These are phyloP conservation scores for Drosophila triauraria DNA, from an alignment of 1,140 invertebrate species.

Conservation along the genomic window DNA sequence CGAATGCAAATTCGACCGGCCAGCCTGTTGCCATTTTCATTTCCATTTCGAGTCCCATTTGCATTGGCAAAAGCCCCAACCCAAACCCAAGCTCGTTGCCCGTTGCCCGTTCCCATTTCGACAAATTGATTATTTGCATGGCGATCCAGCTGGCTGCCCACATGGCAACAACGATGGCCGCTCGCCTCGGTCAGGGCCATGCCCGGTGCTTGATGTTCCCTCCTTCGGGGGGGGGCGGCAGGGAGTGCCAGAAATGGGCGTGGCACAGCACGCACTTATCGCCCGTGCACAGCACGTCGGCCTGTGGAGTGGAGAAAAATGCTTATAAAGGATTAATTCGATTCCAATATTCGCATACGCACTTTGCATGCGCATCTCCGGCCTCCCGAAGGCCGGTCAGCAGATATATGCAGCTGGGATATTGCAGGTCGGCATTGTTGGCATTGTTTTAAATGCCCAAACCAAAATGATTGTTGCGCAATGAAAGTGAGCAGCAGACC, in stretches of 20 bases:
- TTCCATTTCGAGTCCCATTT: slow-evolving; percentile 29
- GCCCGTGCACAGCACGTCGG: slow-evolving; percentile 71
- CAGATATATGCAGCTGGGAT: slow-evolving; percentile 38
- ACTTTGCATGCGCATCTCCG: slow-evolving; percentile 28
- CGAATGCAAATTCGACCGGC: slow-evolving; percentile 50
- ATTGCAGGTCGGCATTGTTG: slow-evolving; percentile 40
- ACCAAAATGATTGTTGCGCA: slow-evolving; percentile 51
- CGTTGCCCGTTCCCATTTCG: slow-evolving; percentile 31
- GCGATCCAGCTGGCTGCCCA: slow-evolving; percentile 22
- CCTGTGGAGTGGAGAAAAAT: slow-evolving; percentile 76
- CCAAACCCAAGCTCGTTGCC: slow-evolving; percentile 9
- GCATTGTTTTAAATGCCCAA: slow-evolving; percentile 56
- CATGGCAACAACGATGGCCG: slow-evolving; percentile 42
- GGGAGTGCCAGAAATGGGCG: slow-evolving; percentile 42
- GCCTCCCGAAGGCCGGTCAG: slow-evolving; percentile 23
- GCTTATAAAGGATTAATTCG: slow-evolving; percentile 83
- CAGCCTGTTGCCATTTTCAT: slow-evolving; percentile 66
- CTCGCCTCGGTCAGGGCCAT: slow-evolving; percentile 70
- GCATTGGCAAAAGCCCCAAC: slow-evolving; percentile 8
- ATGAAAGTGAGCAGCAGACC: slow-evolving; percentile 26
- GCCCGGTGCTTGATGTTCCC: slow-evolving; percentile 52
- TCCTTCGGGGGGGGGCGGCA: neutral
- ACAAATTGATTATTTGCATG: slow-evolving; percentile 46
- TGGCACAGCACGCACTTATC: slow-evolving; percentile 75
- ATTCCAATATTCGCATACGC: slow-evolving; percentile 73